phyloP scores from a whole-genome alignment of 2,888 invertebrate species.

The Tipula vernalis region DNA sequence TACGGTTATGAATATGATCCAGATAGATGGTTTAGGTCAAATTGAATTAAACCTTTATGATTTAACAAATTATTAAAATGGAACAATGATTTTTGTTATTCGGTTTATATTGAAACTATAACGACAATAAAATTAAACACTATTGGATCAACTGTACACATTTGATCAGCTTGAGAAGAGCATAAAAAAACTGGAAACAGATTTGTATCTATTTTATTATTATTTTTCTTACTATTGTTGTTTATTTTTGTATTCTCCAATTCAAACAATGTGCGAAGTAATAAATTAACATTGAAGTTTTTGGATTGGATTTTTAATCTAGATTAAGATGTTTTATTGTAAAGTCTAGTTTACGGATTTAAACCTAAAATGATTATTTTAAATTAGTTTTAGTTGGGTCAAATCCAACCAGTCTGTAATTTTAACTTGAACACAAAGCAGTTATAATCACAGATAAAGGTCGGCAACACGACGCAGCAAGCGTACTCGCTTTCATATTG shows the following conservation, averaged over 20 bases:
- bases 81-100: background rate
- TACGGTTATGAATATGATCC: too few relatives aligned
- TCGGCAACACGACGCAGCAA: too few relatives aligned
- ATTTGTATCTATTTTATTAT: background rate
- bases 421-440: too few relatives aligned
- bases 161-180: background rate
- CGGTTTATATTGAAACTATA: background rate
- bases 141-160: background rate
- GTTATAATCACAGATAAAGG: too few relatives aligned
- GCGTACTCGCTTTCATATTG: too few relatives aligned
- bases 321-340: background rate
- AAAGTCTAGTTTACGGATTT: background rate
- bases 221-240: background rate
- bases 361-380: too few relatives aligned
- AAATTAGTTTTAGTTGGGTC: too few relatives aligned
- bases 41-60: background rate
- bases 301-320: background rate
- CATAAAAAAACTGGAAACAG: background rate
- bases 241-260: background rate
- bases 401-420: too few relatives aligned
- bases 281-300: background rate
- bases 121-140: background rate
- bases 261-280: background rate
- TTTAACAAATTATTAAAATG: background rate
- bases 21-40: background rate